A percentile compares a stretch with the other conserved stretches of the same genome.
Evolutionary conservation across 2,888 invertebrate genomes (phyloP).

Genomic region (Encarsia formosa): DNA sequence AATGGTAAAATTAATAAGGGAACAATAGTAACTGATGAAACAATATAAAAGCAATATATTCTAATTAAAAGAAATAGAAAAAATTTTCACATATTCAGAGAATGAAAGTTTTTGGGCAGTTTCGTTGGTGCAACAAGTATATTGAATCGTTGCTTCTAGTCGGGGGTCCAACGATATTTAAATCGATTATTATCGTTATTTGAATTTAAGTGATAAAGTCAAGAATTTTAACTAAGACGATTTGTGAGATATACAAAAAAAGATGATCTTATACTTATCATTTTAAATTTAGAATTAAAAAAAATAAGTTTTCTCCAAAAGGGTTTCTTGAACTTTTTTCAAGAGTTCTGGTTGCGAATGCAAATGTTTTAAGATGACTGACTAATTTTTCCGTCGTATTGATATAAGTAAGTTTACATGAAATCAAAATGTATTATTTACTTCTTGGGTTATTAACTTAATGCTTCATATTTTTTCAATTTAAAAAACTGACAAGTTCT

Average conservation of each 20-base stretch:
- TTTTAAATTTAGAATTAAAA: background rate
- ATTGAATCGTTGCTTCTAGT: constrained; percentile 23
- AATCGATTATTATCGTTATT: constrained; percentile 7
- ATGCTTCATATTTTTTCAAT: too few species aligned
- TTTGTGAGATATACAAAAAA: background rate
- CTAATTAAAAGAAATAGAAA: constrained; percentile 7
- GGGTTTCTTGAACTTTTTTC: constrained; percentile 2
- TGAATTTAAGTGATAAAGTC: background rate
- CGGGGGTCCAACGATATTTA: constrained; percentile 10
- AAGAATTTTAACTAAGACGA: constrained; percentile 9
- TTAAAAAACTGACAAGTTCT: too few species aligned
- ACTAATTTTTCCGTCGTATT: background rate
- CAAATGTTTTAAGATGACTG: constrained; percentile 3
- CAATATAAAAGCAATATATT: constrained; percentile 18
- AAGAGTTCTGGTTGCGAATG: background rate
- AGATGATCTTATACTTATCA: background rate
- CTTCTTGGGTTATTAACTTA: too few species aligned
- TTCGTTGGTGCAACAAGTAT: constrained; percentile 1
- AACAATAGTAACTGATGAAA: constrained; percentile 2
- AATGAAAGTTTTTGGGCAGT: constrained; percentile 16
- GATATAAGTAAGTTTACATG: background rate
- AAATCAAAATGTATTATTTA: too few species aligned
- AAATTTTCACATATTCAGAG: constrained; percentile 1
- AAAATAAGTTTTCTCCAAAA: background rate
- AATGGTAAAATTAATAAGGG: constrained; percentile 23